Evolutionary conservation across 2,113 vertebrate genomes (phyloP).

Genomic region (Cebus imitator): DNA sequence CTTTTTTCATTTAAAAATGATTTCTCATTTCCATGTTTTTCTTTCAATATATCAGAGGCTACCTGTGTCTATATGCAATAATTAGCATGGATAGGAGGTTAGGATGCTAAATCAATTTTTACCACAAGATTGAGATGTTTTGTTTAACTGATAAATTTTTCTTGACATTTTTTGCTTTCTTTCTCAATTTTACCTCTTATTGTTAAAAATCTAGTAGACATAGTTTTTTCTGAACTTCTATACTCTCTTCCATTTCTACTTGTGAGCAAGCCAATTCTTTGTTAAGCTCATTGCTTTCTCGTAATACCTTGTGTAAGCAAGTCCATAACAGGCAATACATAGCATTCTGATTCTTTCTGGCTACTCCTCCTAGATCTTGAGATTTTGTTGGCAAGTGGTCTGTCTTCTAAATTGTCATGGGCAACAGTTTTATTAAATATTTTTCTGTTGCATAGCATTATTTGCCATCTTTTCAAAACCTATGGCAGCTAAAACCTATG

Average conservation of each 20-base stretch:
- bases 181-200: neutral
- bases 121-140: neutral
- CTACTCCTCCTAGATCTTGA: neutral
- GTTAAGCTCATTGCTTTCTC: neutral
- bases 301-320: neutral
- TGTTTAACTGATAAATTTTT: conserved; percentile 20
- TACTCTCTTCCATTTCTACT: conserved; percentile 2
- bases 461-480: neutral
- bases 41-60: neutral
- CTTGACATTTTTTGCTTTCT: neutral
- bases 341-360: neutral
- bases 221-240: neutral
- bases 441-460: neutral
- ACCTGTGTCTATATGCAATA: neutral
- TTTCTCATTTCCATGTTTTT: neutral
- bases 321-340: neutral
- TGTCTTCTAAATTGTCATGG: neutral
- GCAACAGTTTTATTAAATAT: neutral
- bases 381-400: neutral
- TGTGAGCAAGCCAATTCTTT: conserved; percentile 19
- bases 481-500: neutral
- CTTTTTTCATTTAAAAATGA: neutral
- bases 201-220: neutral
- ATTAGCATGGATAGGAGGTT: neutral
- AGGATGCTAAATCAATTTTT: neutral